Conservation (phyloP, 2,113 vertebrate genomes). For the Gasterosteus aculeatus region DNA sequence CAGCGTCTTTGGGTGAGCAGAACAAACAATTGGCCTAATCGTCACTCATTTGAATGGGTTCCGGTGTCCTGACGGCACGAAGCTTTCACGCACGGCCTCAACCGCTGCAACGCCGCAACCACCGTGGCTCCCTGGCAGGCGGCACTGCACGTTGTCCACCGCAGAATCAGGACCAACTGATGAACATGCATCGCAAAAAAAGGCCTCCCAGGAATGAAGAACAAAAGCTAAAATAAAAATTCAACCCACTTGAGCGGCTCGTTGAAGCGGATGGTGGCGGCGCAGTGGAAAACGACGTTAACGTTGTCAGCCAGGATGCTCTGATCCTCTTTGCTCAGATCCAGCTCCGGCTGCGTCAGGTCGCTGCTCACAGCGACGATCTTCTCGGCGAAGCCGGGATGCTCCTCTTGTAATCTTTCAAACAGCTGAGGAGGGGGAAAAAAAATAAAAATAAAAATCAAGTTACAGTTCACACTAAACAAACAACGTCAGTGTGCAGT, state of each 20-base stretch:
- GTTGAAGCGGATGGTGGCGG: slow-evolving; percentile 96
- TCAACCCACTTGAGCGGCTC: slow-evolving; percentile 91
- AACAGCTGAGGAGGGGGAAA: slow-evolving; percentile 89
- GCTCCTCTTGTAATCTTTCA: slow-evolving; percentile 91
- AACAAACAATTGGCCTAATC: neutral
- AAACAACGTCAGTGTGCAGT: neutral
- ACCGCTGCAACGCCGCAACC: too few relatives aligned
- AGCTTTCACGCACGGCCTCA: too few relatives aligned
- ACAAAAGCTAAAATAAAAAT: too few relatives aligned
- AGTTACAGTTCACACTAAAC: neutral
- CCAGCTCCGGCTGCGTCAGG: slow-evolving; percentile 88
- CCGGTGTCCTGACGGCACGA: too few relatives aligned
- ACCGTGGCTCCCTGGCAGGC: too few relatives aligned
- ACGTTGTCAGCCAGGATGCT: slow-evolving; percentile 83
- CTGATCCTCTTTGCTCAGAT: slow-evolving; percentile 88
- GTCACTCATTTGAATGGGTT: neutral
- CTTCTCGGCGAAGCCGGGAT: slow-evolving; percentile 91
- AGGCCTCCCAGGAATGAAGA: neutral
- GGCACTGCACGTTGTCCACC: too few relatives aligned
- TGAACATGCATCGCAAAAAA: neutral
- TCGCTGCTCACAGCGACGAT: slow-evolving; percentile 91
- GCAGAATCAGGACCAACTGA: neutral
- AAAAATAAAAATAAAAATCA: neutral
- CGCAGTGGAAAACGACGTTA: slow-evolving; percentile 95
- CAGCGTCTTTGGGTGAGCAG: too few relatives aligned